These are phyloP conservation scores for Lymantria dispar DNA, from an alignment of 2,888 invertebrate genomes.

Conservation along the genomic window DNA sequence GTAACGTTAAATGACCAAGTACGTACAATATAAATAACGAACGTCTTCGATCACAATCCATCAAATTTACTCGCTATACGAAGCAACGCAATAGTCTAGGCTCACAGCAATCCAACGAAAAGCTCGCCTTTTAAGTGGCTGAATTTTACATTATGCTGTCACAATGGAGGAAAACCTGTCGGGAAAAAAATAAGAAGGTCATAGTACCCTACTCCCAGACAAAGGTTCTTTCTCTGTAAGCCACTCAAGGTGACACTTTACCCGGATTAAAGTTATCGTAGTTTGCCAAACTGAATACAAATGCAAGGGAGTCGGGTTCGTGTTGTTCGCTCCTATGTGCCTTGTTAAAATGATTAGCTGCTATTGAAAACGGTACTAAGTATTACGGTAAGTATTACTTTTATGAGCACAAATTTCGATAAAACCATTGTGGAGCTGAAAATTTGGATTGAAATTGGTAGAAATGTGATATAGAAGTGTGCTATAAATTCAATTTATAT, in stretches of 20 bases:
- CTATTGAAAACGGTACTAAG: slow-evolving; percentile 23
- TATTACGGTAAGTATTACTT: slow-evolving; percentile 19
- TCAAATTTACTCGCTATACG: slow-evolving; percentile 52
- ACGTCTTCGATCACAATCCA: slow-evolving; percentile 72
- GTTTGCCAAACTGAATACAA: slow-evolving; percentile 79
- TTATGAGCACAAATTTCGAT: slow-evolving; percentile 17
- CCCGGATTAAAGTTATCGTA: slow-evolving; percentile 80
- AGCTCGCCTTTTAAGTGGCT: slow-evolving; percentile 57
- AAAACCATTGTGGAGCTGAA: slow-evolving; percentile 12
- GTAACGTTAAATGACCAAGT: slow-evolving; percentile 65
- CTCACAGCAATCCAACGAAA: slow-evolving; percentile 52
- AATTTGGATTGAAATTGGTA: slow-evolving; percentile 6
- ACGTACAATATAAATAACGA: slow-evolving; percentile 70
- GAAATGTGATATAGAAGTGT: neutral
- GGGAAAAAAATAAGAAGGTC: slow-evolving; percentile 71
- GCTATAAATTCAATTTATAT: no score
- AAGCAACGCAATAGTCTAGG: slow-evolving; percentile 52
- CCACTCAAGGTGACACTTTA: slow-evolving; percentile 80
- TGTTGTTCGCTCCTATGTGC: slow-evolving; percentile 44
- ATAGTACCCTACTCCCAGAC: slow-evolving; percentile 68
- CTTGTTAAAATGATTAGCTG: slow-evolving; percentile 52
- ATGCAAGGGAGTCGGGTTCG: slow-evolving; percentile 55
- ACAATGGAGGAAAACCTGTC: slow-evolving; percentile 70
- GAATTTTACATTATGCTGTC: slow-evolving; percentile 66
- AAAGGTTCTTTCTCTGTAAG: slow-evolving; percentile 76